Percentiles rank a stretch among this genome's conserved stretches.
Conservation (phyloP, 1,140 invertebrate species). For the Andrena cerasifolii region DNA sequence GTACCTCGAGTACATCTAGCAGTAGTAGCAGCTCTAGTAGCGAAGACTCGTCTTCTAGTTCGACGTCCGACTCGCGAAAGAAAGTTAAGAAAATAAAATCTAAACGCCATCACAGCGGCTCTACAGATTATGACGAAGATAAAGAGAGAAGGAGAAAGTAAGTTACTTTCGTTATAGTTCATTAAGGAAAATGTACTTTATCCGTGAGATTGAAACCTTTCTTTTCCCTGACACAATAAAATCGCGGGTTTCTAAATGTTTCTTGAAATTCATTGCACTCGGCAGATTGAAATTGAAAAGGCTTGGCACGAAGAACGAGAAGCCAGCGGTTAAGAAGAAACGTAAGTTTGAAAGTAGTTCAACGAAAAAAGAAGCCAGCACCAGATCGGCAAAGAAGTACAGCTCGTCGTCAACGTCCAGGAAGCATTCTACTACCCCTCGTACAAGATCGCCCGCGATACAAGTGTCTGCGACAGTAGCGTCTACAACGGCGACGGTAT, state of each 20-base stretch:
- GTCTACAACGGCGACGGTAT: conserved; percentile 27
- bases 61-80: conserved; percentile 82
- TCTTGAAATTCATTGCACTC: conserved; percentile 11
- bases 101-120: conserved; percentile 84
- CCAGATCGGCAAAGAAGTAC: conserved; percentile 73
- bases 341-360: conserved; percentile 73
- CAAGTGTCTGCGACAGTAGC: conserved; percentile 45
- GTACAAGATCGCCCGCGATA: conserved; percentile 72
- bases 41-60: conserved; percentile 83
- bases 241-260: background rate
- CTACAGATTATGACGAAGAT: conserved; percentile 83
- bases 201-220: background rate
- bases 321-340: conserved; percentile 75
- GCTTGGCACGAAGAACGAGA: conserved; percentile 76
- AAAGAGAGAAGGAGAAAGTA: conserved; percentile 80
- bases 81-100: conserved; percentile 83
- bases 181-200: background rate
- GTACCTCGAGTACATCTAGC: conserved; percentile 85
- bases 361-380: conserved; percentile 71
- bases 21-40: conserved; percentile 85
- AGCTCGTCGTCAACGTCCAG: conserved; percentile 65
- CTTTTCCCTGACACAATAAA: background rate
- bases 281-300: conserved; percentile 78
- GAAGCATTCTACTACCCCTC: conserved; percentile 68
- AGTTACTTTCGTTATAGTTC: conserved; percentile 41